These are phyloP conservation scores for Pheosia tremula DNA, from an alignment of 2,888 invertebrate species.

Conservation along the genomic window DNA sequence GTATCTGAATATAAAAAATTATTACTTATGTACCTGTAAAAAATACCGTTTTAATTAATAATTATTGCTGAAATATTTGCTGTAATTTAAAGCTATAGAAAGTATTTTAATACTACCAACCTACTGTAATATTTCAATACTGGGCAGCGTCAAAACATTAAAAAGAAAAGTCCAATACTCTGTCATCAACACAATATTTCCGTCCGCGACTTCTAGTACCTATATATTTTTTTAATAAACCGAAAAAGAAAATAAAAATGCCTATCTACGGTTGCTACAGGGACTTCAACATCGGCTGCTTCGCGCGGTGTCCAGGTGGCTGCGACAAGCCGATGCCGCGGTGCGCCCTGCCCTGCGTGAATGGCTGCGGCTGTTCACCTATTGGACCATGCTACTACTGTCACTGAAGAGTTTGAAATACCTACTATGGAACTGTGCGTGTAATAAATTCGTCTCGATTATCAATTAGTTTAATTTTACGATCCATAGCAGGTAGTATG, in stretches of 20 bases:
- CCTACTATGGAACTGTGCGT: conserved; percentile 9
- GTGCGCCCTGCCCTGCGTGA: conserved; percentile 47
- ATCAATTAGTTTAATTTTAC: neutral
- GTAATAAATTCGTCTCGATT: conserved; percentile 14
- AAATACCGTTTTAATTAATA: no score
- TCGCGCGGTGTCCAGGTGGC: conserved; percentile 63
- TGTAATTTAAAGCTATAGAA: no score
- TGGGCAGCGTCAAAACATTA: neutral
- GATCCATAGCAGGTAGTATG: no score
- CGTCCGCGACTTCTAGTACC: neutral
- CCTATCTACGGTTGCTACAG: conserved; percentile 67
- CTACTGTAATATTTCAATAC: neutral
- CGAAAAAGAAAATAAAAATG: conserved; percentile 39
- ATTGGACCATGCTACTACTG: conserved; percentile 59
- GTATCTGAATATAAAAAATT: no score
- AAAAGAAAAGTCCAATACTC: no score
- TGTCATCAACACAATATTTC: neutral
- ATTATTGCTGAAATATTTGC: no score
- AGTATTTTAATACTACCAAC: no score
- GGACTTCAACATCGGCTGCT: conserved; percentile 63
- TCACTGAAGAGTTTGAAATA: conserved; percentile 36
- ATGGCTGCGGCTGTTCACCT: conserved; percentile 54
- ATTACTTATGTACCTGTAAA: no score
- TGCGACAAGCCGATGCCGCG: conserved; percentile 50
- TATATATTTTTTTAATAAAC: conserved; percentile 7